Conservation (phyloP, 2,113 vertebrate genomes). For the Kobus ellipsiprymnus region DNA sequence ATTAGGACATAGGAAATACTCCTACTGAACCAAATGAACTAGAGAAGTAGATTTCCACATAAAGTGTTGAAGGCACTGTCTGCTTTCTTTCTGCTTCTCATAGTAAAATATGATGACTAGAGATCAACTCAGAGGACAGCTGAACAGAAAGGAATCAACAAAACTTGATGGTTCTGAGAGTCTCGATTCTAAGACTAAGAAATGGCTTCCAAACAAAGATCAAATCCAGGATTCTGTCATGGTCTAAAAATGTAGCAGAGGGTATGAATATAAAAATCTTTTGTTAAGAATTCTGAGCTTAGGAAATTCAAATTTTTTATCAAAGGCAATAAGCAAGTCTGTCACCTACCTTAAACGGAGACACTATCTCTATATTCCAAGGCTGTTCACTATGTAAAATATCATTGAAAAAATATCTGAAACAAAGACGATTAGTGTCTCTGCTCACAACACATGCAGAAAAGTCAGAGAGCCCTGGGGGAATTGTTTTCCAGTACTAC, state of each 20-base stretch:
- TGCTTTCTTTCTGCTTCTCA: not conserved
- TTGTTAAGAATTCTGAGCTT: not conserved
- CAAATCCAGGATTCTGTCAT: not conserved
- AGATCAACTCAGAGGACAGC: not conserved
- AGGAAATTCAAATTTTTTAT: not conserved
- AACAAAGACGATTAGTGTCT: not conserved
- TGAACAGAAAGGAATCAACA: not conserved
- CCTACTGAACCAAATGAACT: not conserved
- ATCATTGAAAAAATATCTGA: not conserved
- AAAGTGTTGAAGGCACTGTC: not conserved
- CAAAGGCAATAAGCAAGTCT: not conserved
- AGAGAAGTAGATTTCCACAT: not conserved
- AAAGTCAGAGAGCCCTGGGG: not conserved
- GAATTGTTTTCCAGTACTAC: not conserved
- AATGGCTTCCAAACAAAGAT: not conserved
- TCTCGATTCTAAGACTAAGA: constrained; percentile 21
- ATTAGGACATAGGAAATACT: not conserved
- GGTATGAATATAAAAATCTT: not conserved
- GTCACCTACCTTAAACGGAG: not conserved
- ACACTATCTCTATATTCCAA: not conserved
- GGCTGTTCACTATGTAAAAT: not conserved
- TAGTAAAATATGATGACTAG: not conserved
- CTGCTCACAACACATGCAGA: not conserved
- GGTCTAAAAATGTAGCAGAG: not conserved
- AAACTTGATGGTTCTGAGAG: not conserved